Base-by-base conservation (phyloP, 2,797 vertebrate genomes). In the Carapus acus region DNA sequence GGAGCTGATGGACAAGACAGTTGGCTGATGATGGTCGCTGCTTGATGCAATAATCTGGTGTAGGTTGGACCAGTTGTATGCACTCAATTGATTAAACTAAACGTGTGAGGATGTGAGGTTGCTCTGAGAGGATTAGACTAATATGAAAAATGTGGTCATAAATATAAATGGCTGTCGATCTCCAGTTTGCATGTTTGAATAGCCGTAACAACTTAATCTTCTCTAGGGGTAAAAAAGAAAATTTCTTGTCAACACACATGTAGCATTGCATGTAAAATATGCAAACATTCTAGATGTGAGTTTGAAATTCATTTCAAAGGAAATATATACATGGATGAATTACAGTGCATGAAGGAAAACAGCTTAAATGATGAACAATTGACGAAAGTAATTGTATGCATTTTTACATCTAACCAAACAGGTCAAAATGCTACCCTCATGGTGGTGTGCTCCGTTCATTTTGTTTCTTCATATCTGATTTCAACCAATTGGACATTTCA, bases 51-150 rank as follows among this genome's bases (percentile, higher is more conserved):
- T 43, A 54, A 58, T 60, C 55, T 43, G 49, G 29, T 54, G 29
- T 27, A 20, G 43, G 66, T 60, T 62, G 43, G 45, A 49, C 60
- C 17, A 43, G 45, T 60, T 65, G 34, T 63, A 64, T 73, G 51
- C 67, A 74, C 77, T 82, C 69, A 72, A 76, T 76, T 76, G 58
- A 83, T 79, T 64, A 55, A 64, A 73, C 16, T 18, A 37, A 31
- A 38, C 34, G 45, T 54, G 31, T n/a, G n/a, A n/a, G n/a, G n/a
- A 34, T 4, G 34, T n/a, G 40, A 54, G 4, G 74, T 51, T 29
- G 51, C 54, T 45, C 57, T 64, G 54, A 64, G 48, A 70, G 55
- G 67, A 67, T 75, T 71, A 45, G 20, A 67, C 31, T 13, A 33
- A 62, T 49, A 33, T 62, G 60, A 69, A 73, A 59, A 54, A 77